Evolutionary conservation across 2,797 vertebrate species (phyloP), one percentile per base, ranked within the genome.

Genomic region (Sylvia borin): DNA sequence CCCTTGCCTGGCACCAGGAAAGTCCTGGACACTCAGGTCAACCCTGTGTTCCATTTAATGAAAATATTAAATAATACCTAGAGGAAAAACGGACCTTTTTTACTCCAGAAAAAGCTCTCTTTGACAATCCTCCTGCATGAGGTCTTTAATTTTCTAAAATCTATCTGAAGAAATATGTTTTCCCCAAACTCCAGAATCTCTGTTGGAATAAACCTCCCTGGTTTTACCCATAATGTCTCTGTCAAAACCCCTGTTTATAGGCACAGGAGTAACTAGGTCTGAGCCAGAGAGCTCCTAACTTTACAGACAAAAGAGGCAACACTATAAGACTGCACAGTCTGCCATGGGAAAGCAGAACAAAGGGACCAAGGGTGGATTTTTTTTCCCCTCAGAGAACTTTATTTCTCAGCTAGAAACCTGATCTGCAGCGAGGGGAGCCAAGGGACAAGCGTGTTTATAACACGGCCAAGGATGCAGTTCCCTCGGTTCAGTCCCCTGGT

Each of bases 391-490:
- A 1, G 13, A 82, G 71, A 91, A 80, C 75, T 87, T 67, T 64
- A 79, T 85, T 95, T 95, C 61, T 80, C 34, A 48, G 32, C 72
- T 85, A 89, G 86, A 90, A 96, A 93, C 75, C 61, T 68, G 81
- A 94, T 86, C 77, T 61, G 64, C 61, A 76, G 68, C 0, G 0
- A 87, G 50, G 31, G 45, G n/a, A 80, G 32, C 48, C 78, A 81
- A 80, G 91, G 86, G 71, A 89, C 45, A 50, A 92, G 71, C 2
- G 1, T 68, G 54, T 93, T 87, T 92, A 85, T 89, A 92, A 32
- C 32, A 11, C 60, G 42, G 71, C 70, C 74, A 88, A 85, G 60
- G 95, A 87, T 8, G 6, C 47, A 0, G 6, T n/a, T 95, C 67
- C 80, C 77, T 74, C 5, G 0, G 60, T 25, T 85, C 50, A 31